Percentiles rank a stretch among this genome's conserved stretches.
phyloP scores from a whole-genome alignment of 2,888 invertebrate species.

The Deroplatys truncata region DNA sequence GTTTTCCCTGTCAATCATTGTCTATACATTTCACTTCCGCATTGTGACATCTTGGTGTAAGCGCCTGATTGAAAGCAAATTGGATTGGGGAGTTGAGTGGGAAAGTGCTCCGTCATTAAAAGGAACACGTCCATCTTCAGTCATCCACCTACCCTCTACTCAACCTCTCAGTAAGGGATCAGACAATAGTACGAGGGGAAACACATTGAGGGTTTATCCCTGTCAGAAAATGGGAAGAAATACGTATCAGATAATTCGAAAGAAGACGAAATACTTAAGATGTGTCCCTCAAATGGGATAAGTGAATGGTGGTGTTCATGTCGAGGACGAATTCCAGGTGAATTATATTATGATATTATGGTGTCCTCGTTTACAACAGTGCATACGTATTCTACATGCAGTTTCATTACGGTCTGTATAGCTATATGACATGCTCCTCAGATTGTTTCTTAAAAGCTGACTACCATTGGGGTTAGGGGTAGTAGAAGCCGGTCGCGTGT shows the following conservation, averaged over 20 bases:
- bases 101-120: slow-evolving; percentile 18
- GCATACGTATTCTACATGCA: too few relatives aligned
- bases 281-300: neutral
- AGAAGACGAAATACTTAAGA: neutral
- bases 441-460: too few relatives aligned
- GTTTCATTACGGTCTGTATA: too few relatives aligned
- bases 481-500: too few relatives aligned
- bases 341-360: too few relatives aligned
- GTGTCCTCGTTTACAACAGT: too few relatives aligned
- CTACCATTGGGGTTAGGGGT: too few relatives aligned
- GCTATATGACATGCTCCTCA: too few relatives aligned
- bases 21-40: slow-evolving; percentile 1
- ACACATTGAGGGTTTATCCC: neutral
- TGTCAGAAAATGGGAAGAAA: neutral
- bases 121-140: slow-evolving; percentile 7
- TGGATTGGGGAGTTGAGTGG: slow-evolving; percentile 10
- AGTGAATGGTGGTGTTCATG: too few relatives aligned
- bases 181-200: neutral
- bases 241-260: neutral
- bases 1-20: slow-evolving; percentile 23
- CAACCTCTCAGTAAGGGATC: slow-evolving; percentile 6
- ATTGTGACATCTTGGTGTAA: slow-evolving; percentile 5
- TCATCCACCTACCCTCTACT: neutral
- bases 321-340: too few relatives aligned
- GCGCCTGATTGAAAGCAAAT: slow-evolving; percentile 19